Conservation (phyloP, 2,113 vertebrate genomes). For the Sander lucioperca region DNA sequence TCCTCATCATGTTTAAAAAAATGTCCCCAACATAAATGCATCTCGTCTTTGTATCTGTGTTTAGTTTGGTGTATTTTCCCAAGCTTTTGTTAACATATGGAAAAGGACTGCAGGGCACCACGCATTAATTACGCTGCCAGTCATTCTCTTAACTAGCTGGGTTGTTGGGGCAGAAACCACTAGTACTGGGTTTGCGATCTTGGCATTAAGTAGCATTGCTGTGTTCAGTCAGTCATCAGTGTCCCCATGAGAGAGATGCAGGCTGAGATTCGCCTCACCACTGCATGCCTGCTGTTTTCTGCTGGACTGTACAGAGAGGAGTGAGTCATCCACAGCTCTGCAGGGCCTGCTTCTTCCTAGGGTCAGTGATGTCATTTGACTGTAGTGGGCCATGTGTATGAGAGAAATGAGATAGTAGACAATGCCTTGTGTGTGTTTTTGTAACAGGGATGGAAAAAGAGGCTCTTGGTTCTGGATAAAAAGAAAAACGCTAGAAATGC, state of each 20-base stretch:
- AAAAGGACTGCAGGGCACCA: background rate
- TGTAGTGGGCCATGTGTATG: slow-evolving; percentile 21
- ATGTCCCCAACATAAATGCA: background rate
- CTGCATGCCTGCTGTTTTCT: slow-evolving; percentile 56
- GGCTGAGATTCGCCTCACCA: slow-evolving; percentile 27
- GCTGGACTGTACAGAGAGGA: slow-evolving; percentile 30
- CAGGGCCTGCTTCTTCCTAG: slow-evolving; percentile 44
- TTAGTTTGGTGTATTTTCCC: background rate
- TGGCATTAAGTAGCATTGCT: slow-evolving; percentile 20
- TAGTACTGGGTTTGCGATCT: slow-evolving; percentile 15
- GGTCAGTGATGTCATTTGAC: slow-evolving; percentile 67
- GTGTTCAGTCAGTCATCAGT: slow-evolving; percentile 41
- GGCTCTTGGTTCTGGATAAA: background rate
- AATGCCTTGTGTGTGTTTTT: slow-evolving; percentile 11
- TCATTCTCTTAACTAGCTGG: background rate
- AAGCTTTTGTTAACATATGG: background rate
- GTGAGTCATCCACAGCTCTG: slow-evolving; percentile 69
- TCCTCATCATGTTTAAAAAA: background rate
- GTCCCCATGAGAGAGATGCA: slow-evolving; percentile 50
- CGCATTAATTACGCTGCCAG: background rate
- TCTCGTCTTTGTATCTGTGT: background rate
- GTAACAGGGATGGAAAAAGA: background rate
- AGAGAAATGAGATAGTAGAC: slow-evolving; percentile 16
- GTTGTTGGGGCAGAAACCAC: slow-evolving; percentile 14
- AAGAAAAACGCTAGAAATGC: background rate